These are phyloP conservation scores for Lasiurus cinereus DNA, from an alignment of 2,113 vertebrate species.

Conservation along the genomic window DNA sequence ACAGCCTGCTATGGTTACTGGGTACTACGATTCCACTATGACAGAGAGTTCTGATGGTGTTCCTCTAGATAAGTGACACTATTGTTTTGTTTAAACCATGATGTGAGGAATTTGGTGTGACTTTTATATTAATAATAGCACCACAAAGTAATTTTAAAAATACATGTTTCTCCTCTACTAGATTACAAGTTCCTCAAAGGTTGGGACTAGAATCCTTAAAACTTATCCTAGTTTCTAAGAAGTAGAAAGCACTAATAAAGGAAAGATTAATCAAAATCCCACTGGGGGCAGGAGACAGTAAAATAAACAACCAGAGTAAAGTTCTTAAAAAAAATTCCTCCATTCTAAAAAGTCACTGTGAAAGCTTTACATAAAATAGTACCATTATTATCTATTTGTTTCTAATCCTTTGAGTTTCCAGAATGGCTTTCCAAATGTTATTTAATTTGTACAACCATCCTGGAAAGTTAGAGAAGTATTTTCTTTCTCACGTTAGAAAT, in stretches of 20 bases:
- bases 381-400: neutral
- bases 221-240: neutral
- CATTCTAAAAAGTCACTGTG: slow-evolving; percentile 6
- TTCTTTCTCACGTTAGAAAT: neutral
- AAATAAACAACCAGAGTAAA: slow-evolving; percentile 59
- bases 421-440: slow-evolving; percentile 47
- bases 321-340: slow-evolving; percentile 23
- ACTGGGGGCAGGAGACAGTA: neutral
- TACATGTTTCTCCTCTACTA: neutral
- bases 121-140: neutral
- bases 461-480: neutral
- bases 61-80: slow-evolving; percentile 20
- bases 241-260: slow-evolving; percentile 48
- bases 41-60: neutral
- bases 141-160: neutral
- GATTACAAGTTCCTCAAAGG: slow-evolving; percentile 38
- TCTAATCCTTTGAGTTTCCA: slow-evolving; percentile 38
- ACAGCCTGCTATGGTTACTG: neutral
- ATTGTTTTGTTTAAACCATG: neutral
- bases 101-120: neutral
- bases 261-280: slow-evolving; percentile 31
- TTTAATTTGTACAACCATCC: slow-evolving; percentile 6
- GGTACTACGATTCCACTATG: neutral
- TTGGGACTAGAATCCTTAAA: slow-evolving; percentile 32
- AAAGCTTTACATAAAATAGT: slow-evolving; percentile 37